phyloP scores from a whole-genome alignment of 30 jellyfish, hydroid and myxozoan genomes.

The Pelagia noctiluca region DNA sequence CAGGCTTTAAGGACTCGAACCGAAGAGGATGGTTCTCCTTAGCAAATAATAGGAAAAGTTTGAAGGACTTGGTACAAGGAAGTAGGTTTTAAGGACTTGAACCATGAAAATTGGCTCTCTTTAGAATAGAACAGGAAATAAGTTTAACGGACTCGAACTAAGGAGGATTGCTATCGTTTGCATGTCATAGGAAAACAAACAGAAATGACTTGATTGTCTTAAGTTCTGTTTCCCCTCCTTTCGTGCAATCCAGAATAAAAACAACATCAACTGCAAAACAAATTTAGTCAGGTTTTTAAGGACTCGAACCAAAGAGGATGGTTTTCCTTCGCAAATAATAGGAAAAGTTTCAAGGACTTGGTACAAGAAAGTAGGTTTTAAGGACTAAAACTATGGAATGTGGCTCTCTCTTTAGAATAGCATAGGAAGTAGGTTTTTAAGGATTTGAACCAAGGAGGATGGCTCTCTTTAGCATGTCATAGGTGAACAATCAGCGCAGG shows the following conservation, averaged over 20 bases:
- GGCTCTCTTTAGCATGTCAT: not conserved
- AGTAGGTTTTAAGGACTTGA: not conserved
- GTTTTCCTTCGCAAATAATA: no score
- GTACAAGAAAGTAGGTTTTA: not conserved
- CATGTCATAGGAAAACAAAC: no score
- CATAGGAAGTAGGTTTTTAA: not conserved
- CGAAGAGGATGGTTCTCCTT: no score
- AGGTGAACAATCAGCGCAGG: no score
- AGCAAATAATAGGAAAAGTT: not conserved
- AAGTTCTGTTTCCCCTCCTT: not conserved
- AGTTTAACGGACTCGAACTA: not conserved
- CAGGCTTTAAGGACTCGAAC: no score
- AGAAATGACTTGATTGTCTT: not conserved
- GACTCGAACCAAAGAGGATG: no score
- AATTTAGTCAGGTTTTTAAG: no score
- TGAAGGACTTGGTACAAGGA: not conserved
- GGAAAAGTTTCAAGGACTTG: not conserved
- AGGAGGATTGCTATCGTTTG: no score
- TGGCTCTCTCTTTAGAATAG: not conserved
- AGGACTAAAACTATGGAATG: not conserved
- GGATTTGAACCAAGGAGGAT: no score
- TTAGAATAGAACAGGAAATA: not conserved
- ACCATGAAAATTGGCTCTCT: not conserved
- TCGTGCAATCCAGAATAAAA: not conserved
- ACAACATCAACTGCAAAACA: not conserved